These are phyloP conservation scores for Orestias chungarensis DNA, from an alignment of 2,797 vertebrate genomes.

Conservation along the genomic window DNA sequence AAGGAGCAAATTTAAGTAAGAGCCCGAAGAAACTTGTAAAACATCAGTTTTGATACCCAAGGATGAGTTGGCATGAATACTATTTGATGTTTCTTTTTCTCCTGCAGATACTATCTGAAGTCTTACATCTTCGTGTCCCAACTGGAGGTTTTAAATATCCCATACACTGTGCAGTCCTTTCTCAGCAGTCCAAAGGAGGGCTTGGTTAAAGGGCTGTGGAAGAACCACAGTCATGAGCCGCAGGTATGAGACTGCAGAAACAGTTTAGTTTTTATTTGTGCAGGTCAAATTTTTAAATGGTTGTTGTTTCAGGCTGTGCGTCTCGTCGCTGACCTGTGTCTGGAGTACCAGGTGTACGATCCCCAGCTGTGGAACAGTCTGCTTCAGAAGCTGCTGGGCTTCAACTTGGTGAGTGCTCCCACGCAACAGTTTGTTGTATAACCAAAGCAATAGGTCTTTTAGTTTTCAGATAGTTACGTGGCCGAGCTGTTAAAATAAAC, in stretches of 20 bases:
- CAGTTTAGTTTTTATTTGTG: no score
- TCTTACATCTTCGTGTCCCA: conserved; percentile 90
- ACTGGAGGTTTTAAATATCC: conserved; percentile 91
- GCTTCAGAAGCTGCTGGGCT: conserved; percentile 90
- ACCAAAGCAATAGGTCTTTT: background rate
- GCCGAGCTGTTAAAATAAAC: background rate
- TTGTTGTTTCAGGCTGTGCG: conserved; percentile 83
- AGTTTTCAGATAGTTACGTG: background rate
- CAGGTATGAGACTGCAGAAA: conserved; percentile 73
- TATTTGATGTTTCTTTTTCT: conserved; percentile 21
- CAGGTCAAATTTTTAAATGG: background rate
- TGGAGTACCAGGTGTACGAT: conserved; percentile 92
- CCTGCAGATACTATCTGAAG: conserved; percentile 86
- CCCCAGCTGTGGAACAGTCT: conserved; percentile 91
- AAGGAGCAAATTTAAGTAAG: conserved; percentile 86
- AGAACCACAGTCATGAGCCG: conserved; percentile 94
- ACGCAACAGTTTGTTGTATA: background rate
- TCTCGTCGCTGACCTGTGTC: conserved; percentile 89
- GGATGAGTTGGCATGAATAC: background rate
- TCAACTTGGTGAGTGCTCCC: conserved; percentile 85
- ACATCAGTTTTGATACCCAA: background rate
- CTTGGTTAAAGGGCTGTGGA: conserved; percentile 96
- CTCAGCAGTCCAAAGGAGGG: conserved; percentile 92
- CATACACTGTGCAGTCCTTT: conserved; percentile 92
- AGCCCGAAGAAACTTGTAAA: background rate